Base-by-base conservation (phyloP, 1,140 invertebrate species). In the Lethrus apterus region DNA sequence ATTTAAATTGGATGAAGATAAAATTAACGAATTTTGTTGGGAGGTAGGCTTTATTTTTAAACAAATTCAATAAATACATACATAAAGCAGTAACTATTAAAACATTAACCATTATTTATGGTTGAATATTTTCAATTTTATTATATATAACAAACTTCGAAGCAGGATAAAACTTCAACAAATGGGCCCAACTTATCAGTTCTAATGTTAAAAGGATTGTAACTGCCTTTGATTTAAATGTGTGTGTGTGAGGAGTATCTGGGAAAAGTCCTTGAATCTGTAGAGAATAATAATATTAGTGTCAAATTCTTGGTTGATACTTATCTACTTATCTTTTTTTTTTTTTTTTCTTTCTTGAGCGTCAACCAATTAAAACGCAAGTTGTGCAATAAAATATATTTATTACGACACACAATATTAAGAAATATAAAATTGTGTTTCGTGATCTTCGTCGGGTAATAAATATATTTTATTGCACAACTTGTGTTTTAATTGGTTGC, bases 191-290 rank as follows among this genome's bases (percentile, higher is more conserved):
- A 35, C 44, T 44, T 1, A 14, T 11, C 15, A 50, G 23, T 9
- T 44, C 9, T 9, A 55, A 29, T 10, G 43, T 47, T 8, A 55
- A 24, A 13, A 55, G 43, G 11, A 38, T 43, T 8, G 51, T 32
- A 8, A 41, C 48, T 11, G 36, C 43, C 8, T 9, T 21, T 3
- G 50, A 43, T 26, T 45, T 38, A 36, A 35, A 55, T 1, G 46
- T 50, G 26, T 55, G 54, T 2, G 54, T 50, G 29, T 55, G 54
- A 7, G 52, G 52, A 2, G 49, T 51, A 30, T 32, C 24, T 21
- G 44, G 44, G 34, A 51, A 51, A 3, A 54, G 33, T 1, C 52
- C 52, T 35, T 54, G 52, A 2, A 54, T 40, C 52, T 46, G 9
- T 3, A 9, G 20, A 31, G 11, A 13, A 21, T 32, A 19, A 31